Base-by-base conservation (phyloP, 1,140 invertebrate genomes). In the Drosophila orosa region DNA sequence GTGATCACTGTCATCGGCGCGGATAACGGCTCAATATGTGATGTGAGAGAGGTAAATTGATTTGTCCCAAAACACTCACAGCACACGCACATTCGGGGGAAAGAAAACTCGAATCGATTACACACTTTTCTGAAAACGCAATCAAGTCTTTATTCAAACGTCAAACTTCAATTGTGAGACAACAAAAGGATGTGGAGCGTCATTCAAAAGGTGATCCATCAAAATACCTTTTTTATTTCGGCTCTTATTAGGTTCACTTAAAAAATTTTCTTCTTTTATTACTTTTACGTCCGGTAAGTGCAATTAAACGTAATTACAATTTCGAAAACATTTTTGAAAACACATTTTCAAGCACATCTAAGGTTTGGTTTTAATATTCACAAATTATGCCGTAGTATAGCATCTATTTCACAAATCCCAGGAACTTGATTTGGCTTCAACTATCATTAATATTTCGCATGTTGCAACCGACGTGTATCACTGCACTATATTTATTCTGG, bases 401-500 rank as follows among this genome's bases (percentile, higher is more conserved):
- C 13, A 58, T 45, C 12, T 22, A 31, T 48, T 50, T 59, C 15
- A 29, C 10, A 12, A 48, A 24, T 50, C 19, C 1, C 31, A 24
- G 19, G 19, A 54, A 6, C 31, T 54, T 35, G 33, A 35, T 10
- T 54, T n/a, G 31, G 19, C 8, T 13, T 6, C 7, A 22, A 15
- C 0, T 29, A 6, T 25, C 5, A 6, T 15, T 61, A 17, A 17
- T 27, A 57, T 22, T 29, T 17, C 9, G 4, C n/a, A 33, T 33
- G 50, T 67, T 47, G 48, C 27, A 58, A 59, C 44, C 71, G 48
- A 31, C 48, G 29, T 52, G 54, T 58, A 42, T 74, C 59, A 74
- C 35, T 42, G 65, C 61, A 68, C 45, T 66, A 24, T 35, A 29
- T 42, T 35, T 66, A 74, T 86, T 85, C 79, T 62, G 68, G 40